Evolutionary conservation across 2,797 vertebrate genomes (phyloP).

Genomic region (Falco columbarius): DNA sequence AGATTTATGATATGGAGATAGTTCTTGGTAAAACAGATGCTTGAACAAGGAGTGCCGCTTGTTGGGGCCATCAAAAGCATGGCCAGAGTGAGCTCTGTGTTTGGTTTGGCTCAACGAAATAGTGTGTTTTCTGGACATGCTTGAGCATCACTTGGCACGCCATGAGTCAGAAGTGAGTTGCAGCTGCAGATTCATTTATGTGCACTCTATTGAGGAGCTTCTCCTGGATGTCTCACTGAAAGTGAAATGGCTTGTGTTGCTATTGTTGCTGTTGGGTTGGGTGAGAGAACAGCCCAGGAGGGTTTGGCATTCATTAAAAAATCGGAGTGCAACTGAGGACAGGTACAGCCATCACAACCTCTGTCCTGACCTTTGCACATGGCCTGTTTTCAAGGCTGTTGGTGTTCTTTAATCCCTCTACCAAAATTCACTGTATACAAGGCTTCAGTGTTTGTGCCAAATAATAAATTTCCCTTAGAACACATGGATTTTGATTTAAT

Average conservation of each 20-base stretch:
- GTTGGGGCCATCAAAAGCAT: neutral
- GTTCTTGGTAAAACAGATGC: neutral
- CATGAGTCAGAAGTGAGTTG: neutral
- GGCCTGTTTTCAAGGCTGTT: neutral
- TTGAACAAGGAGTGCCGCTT: neutral
- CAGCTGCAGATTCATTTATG: neutral
- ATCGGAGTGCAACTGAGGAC: neutral
- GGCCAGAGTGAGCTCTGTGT: too few species aligned
- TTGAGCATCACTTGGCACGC: too few species aligned
- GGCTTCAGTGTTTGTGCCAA: neutral
- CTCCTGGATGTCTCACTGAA: neutral
- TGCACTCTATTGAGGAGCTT: neutral
- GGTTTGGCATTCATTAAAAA: neutral
- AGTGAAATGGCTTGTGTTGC: neutral
- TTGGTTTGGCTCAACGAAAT: rapidly evolving
- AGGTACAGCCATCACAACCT: rapidly evolving
- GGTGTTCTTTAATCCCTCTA: neutral
- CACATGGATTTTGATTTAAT: neutral
- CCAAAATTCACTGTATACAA: neutral
- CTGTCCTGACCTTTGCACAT: neutral
- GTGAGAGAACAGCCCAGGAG: too few species aligned
- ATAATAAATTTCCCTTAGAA: neutral
- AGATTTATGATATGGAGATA: neutral
- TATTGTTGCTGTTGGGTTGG: neutral
- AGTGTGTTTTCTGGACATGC: neutral